phyloP scores from a whole-genome alignment of 2,888 invertebrate genomes.

The Athripsodes cinereus region DNA sequence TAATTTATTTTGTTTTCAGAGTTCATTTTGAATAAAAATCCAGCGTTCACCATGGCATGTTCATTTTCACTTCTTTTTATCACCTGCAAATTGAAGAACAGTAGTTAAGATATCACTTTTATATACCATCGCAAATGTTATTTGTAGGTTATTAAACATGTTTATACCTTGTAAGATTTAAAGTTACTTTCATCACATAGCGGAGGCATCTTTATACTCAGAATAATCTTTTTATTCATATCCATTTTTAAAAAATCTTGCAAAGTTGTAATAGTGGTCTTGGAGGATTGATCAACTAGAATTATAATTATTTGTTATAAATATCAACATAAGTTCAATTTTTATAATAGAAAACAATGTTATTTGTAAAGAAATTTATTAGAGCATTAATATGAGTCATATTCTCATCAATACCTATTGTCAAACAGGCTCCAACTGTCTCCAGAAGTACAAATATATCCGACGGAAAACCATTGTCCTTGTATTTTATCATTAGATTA shows the following conservation, averaged over 20 bases:
- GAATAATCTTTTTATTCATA: conserved; percentile 42
- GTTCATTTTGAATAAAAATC: conserved; percentile 57
- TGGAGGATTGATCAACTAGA: conserved; percentile 35
- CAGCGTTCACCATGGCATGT: conserved; percentile 72
- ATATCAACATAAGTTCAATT: too few species aligned
- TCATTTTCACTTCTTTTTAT: conserved; percentile 71
- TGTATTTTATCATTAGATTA: conserved; percentile 59
- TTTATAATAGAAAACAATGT: too few species aligned
- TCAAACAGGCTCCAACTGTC: conserved; percentile 53
- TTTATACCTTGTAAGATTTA: conserved; percentile 26
- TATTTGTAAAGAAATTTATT: too few species aligned
- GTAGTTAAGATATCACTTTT: too few species aligned
- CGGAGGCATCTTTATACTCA: conserved; percentile 43
- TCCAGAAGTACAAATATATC: conserved; percentile 62
- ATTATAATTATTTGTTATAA: too few species aligned
- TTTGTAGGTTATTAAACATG: too few species aligned
- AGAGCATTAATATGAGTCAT: too few species aligned
- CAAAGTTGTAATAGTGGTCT: conserved; percentile 32
- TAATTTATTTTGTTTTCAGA: conserved; percentile 35
- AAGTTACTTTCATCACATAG: conserved; percentile 37
- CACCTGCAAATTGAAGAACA: conserved; percentile 52
- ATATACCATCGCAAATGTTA: too few species aligned
- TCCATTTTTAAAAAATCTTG: conserved; percentile 40
- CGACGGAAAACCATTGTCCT: conserved; percentile 63
- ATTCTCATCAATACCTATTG: too few species aligned